Base-by-base conservation (phyloP, 2,113 vertebrate genomes). In the Chaenogobius annularis region DNA sequence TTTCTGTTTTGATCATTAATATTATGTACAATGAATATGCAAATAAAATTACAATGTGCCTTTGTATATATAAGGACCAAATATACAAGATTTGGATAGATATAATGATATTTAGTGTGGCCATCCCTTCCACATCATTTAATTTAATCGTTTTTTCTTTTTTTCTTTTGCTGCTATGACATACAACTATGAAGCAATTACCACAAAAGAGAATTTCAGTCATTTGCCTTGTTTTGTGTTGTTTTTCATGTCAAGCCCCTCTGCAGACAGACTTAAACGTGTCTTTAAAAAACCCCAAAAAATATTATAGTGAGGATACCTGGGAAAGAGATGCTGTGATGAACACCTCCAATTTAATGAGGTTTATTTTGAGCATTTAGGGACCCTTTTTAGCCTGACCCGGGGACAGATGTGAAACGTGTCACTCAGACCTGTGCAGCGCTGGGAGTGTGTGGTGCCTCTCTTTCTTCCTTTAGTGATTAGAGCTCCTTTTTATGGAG, bases 401-500 rank as follows among this genome's bases (percentile, higher is more conserved):
- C 13, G 9, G 35, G 23, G 23, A 17, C 64, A 37, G 17, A 55
- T 52, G 68, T 68, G 58, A 73, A 26, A n/a, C 5, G 46, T 64
- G 66, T 66, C 63, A 66, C 31, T 80, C 66, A 73, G 67, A 73
- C 62, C 15, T 75, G 47, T 14, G 54, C 31, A 10, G 22, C 73
- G 19, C 14, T 72, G 59, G 15, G 73, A 68, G 74, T 68, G 70
- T 77, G 73, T 83, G 81, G 58, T 8, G 70, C 70, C 65, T 54
- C 47, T 54, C 44, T 75, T 75, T 79, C 67, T 80, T 66, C 43
- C 40, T 71, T 31, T 35, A 7, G 58, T 59, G 68, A 72, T 83
- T 68, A 76, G 66, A 70, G 63, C 44, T 46, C 78, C 52, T 74
- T 67, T 75, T 85, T 85, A 74, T 72, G 31, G 31, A 70, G 35